Base-by-base conservation (phyloP, 2,113 vertebrate genomes). In the Cebus imitator region DNA sequence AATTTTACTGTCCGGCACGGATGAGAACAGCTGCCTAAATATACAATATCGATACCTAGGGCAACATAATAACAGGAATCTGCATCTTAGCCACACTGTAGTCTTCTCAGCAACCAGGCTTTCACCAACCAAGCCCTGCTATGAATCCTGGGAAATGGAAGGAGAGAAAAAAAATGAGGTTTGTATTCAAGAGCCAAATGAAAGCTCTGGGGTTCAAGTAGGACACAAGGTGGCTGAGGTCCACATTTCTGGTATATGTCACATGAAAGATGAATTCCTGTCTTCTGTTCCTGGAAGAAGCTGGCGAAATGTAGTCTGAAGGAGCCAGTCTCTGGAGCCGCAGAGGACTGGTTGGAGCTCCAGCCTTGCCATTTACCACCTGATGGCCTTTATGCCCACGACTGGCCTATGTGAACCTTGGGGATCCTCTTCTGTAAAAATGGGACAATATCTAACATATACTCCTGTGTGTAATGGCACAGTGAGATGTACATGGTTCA, bases 21-120 rank as follows among this genome's bases (percentile, higher is more conserved):
- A 97, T 57, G 64, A 93, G 93, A 97, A 95, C 89, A 97, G 92
- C 84, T 97, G 96, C 91, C 79, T 87, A 79, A 68, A 66, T 76
- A 91, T 85, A 87, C 80, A 90, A 75, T 84, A 89, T n/a, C 35
- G 52, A 64, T 95, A 95, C 92, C 81, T 70, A 6, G 80, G 93
- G 87, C 79, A 55, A 66, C 18, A 40, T 92, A 52, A 95, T 50
- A 83, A 68, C 90, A 32, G 14, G 35, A 7, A 35, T 35, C 20
- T 27, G 32, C 3, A 64, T 43, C 66, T 80, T 40, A 48, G 73
- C 61, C 32, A 64, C 11, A 32, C 16, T 1, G 35, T 23, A 50
- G 72, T 14, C 0, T n/a, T 73, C 68, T 32, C 9, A 52, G 72
- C 57, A 80, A 55, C 45, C 50, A 80, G 9, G 25, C 21, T 16